A percentile compares a stretch with the other conserved stretches of the same genome.
Conservation (phyloP, 1,140 invertebrate genomes). For the Pygmarrhopalites habei region DNA sequence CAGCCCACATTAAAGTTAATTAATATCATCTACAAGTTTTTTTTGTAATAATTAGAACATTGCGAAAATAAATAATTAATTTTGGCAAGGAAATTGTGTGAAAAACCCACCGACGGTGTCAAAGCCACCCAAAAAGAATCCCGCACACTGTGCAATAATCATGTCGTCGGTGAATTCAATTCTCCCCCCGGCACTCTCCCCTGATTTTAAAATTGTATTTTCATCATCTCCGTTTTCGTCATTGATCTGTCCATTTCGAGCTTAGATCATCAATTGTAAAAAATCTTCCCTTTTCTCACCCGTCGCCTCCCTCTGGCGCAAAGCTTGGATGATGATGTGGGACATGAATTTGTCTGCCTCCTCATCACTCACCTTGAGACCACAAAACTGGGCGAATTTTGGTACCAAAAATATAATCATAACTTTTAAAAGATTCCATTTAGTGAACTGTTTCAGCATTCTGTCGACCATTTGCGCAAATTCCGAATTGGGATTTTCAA, state of each 20-base stretch:
- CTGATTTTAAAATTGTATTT: slow-evolving; percentile 40
- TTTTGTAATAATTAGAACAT: too few species aligned
- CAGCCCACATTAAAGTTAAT: not conserved
- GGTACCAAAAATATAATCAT: not conserved
- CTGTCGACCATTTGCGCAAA: slow-evolving; percentile 5
- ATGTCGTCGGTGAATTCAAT: slow-evolving; percentile 17
- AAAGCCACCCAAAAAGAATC: slow-evolving; percentile 19
- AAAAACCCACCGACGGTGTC: not conserved
- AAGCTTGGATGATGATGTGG: slow-evolving; percentile 46
- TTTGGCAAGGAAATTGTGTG: too few species aligned
- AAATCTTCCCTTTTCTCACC: slow-evolving; percentile 46
- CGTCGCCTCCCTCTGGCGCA: too few species aligned
- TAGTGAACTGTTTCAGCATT: not conserved
- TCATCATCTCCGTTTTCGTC: slow-evolving; percentile 39
- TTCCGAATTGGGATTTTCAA: slow-evolving; percentile 27
- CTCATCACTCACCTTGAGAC: not conserved
- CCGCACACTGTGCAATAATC: slow-evolving; percentile 20
- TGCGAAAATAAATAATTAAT: too few species aligned
- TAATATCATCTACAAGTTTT: too few species aligned
- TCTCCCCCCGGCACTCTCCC: not conserved
- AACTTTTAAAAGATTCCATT: not conserved
- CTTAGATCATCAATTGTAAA: slow-evolving; percentile 46
- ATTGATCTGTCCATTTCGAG: slow-evolving; percentile 40
- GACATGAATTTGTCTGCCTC: slow-evolving; percentile 41
- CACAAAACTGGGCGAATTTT: not conserved